Evolutionary conservation across 2,888 invertebrate species (phyloP).

Genomic region (Atethmia centrago): DNA sequence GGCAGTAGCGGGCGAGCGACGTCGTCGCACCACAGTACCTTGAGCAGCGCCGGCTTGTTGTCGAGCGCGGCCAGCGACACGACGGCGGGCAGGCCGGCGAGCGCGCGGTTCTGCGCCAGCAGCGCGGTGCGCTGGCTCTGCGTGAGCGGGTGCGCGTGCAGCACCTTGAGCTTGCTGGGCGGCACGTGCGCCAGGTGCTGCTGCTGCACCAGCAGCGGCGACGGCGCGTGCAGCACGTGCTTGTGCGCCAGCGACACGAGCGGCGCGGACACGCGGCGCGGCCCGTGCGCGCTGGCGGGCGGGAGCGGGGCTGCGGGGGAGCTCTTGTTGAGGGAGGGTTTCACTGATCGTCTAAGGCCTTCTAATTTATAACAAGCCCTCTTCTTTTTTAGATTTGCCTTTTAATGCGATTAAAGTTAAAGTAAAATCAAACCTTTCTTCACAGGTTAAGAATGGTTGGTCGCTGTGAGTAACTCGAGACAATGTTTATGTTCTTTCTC

Average conservation of each 20-base stretch:
- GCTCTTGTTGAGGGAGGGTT: too few species aligned
- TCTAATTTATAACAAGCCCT: too few species aligned
- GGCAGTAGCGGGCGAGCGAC: too few species aligned
- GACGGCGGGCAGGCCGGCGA: constrained; percentile 76
- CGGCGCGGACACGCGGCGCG: constrained; percentile 55
- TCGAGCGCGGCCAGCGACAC: constrained; percentile 82
- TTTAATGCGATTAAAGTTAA: too few species aligned
- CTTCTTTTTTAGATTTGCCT: too few species aligned
- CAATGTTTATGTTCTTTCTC: too few species aligned
- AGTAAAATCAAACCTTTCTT: too few species aligned
- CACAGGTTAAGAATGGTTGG: too few species aligned
- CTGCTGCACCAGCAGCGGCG: constrained; percentile 75
- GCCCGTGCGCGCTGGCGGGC: too few species aligned
- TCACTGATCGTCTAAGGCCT: too few species aligned
- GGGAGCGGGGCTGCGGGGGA: too few species aligned
- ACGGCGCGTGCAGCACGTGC: constrained; percentile 67
- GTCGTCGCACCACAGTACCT: constrained; percentile 45
- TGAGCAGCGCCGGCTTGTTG: constrained; percentile 78
- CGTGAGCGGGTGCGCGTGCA: constrained; percentile 84
- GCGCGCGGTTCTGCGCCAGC: constrained; percentile 76
- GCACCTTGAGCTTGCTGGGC: constrained; percentile 81
- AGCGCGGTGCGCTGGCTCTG: constrained; percentile 80
- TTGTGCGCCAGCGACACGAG: constrained; percentile 72
- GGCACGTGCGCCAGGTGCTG: constrained; percentile 77
- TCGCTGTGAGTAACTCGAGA: too few species aligned